A percentile compares a stretch with the other conserved stretches of the same genome.
Evolutionary conservation across 2,888 invertebrate genomes (phyloP).

Genomic region (Myopa tessellatipennis): DNA sequence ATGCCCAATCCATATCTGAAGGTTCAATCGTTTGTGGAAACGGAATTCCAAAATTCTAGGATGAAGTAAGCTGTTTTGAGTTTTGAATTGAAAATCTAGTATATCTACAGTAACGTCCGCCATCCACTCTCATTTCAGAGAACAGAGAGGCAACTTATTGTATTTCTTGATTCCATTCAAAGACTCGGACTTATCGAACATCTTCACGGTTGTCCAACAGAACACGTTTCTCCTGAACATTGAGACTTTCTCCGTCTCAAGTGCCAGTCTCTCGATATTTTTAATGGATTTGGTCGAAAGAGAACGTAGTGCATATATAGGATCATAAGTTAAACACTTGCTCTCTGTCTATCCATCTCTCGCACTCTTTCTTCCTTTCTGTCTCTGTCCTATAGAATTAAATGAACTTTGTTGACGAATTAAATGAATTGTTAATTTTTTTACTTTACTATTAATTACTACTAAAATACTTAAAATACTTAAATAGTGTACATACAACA

Average conservation of each 20-base stretch:
- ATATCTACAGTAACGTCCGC: background rate
- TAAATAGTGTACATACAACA: too few species aligned
- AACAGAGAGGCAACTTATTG: slow-evolving; percentile 42
- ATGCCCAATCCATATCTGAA: slow-evolving; percentile 44
- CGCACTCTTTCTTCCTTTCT: too few species aligned
- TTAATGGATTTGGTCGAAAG: slow-evolving; percentile 7
- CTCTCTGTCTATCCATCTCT: too few species aligned
- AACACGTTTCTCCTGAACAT: slow-evolving; percentile 53
- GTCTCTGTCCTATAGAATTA: too few species aligned
- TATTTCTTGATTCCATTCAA: slow-evolving; percentile 45
- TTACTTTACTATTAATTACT: too few species aligned
- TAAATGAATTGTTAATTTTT: too few species aligned
- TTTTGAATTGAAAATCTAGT: background rate
- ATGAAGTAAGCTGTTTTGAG: background rate
- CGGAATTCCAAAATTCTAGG: slow-evolving; percentile 50
- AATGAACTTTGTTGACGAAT: too few species aligned
- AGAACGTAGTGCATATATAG: background rate
- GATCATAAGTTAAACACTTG: slow-evolving; percentile 12
- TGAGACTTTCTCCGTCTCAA: slow-evolving; percentile 52
- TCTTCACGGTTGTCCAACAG: slow-evolving; percentile 48
- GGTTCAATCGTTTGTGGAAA: slow-evolving; percentile 50
- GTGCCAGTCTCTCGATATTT: slow-evolving; percentile 44
- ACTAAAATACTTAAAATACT: too few species aligned
- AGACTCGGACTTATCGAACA: slow-evolving; percentile 45
- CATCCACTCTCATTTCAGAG: slow-evolving; percentile 33